Base-by-base conservation (phyloP, 2,888 invertebrate genomes). In the Aspidiotus destructor region DNA sequence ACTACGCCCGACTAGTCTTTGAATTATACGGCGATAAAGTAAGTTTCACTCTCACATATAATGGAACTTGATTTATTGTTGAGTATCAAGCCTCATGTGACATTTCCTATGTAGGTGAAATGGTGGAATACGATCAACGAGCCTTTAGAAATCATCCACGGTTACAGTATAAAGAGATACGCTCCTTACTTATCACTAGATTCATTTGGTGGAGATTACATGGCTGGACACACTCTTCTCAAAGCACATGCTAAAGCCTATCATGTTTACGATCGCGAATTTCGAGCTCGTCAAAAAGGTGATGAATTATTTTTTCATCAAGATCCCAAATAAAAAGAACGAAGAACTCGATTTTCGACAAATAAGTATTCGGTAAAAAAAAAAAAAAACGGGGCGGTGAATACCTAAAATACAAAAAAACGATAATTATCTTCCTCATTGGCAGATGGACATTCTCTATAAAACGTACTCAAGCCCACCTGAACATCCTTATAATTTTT, bases 41-140 rank as follows among this genome's bases (percentile, higher is more conserved):
- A 8, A 70, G 62, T 15, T 2, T 2, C 5, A 28, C 28, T 3
- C 5, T 28, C 28, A 28, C 28, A 5, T 28, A 28, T 28, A 28
- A 1, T 28, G 28, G 28, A 28, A 9, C 17, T 40, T 40, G 28
- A 15, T 7, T 60, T 60, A 60, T 40, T 17, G 60, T 40, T 16
- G 9, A 44, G 5, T 6, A 53, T 11, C 57, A n/a, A 57, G 57
- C 57, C 3, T 57, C 11, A 48, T 2, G 11, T 48, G 6, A n/a
- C 3, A 48, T 3, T 11, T n/a, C 6, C 6, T 48, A 48, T 48
- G 6, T 6, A 73, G 75, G 76, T 83, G 0, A 77, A 79, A 74
- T 74, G 76, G 48, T 87, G 87, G 85, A 82, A 85, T 60, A 87
- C 88, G 0, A 80, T 87, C 72, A 88, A 88, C 74, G 86, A 86